Evolutionary conservation across 2,888 invertebrate species (phyloP).

Genomic region (Allygus modestus): DNA sequence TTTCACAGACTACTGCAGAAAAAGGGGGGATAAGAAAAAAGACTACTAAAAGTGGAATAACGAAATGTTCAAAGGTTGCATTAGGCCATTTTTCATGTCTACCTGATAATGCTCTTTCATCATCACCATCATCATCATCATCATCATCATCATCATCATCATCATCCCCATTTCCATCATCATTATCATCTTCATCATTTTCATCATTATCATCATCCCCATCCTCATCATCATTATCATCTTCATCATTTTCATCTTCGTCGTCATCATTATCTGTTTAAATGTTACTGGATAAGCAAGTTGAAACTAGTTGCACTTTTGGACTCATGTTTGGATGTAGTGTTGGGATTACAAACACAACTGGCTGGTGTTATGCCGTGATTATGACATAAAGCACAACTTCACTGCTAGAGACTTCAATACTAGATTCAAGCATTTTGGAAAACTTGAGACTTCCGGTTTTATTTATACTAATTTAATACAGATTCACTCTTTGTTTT

Average conservation of each 20-base stretch:
- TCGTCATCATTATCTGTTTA: constrained; percentile 74
- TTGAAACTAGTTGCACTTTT: constrained; percentile 13
- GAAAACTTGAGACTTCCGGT: too few relatives aligned
- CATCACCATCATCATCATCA: constrained; percentile 74
- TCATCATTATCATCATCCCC: constrained; percentile 78
- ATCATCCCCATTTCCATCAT: constrained; percentile 75
- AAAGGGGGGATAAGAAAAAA: constrained; percentile 15
- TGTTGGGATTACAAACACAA: neutral
- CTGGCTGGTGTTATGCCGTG: neutral
- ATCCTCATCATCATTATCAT: constrained; percentile 74
- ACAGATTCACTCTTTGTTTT: too few relatives aligned
- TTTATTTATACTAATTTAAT: too few relatives aligned
- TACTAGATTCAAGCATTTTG: neutral
- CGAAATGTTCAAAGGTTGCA: neutral
- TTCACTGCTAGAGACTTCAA: constrained; percentile 34
- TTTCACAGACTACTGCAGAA: constrained; percentile 48
- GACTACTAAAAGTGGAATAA: constrained; percentile 5
- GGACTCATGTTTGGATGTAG: neutral
- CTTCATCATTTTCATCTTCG: constrained; percentile 74
- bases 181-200: constrained; percentile 74
- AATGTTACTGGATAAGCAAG: constrained; percentile 35
- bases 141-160: constrained; percentile 74
- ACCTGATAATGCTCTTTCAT: constrained; percentile 73
- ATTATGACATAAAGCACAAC: constrained; percentile 5
- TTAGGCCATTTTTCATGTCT: constrained; percentile 75